A percentile compares a stretch with the other conserved stretches of the same genome.
These are phyloP conservation scores for Platygyra sinensis DNA, from an alignment of 64 coral and sea anemone species.

Conservation along the genomic window DNA sequence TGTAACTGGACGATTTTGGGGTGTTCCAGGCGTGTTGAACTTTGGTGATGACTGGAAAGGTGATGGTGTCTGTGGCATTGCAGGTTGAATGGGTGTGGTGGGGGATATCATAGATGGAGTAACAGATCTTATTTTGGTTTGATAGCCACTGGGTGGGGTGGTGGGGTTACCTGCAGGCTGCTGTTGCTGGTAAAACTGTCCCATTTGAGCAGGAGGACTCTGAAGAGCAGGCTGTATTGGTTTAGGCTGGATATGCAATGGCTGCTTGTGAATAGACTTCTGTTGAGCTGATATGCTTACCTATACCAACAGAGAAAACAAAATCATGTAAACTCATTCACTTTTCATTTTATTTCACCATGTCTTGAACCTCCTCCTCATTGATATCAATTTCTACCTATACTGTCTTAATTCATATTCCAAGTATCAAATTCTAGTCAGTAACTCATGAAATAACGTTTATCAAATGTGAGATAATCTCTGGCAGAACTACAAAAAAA, in stretches of 20 bases:
- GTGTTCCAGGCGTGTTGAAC: constrained; percentile 80
- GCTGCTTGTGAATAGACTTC: constrained; percentile 76
- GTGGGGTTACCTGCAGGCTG: constrained; percentile 11
- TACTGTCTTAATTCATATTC: too few relatives aligned
- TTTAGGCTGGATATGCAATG: constrained; percentile 80
- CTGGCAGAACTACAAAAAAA: too few relatives aligned
- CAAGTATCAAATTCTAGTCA: too few relatives aligned
- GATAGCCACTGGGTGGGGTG: constrained; percentile 59
- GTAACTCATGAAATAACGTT: too few relatives aligned
- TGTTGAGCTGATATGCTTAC: constrained; percentile 51
- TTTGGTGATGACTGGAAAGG: constrained; percentile 95
- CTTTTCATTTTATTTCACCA: too few relatives aligned
- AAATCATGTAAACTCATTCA: background rate
- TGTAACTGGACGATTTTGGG: constrained; percentile 84
- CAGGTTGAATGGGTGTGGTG: constrained; percentile 56
- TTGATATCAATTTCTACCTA: too few relatives aligned
- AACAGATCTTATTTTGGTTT: constrained; percentile 68
- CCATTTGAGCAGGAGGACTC: constrained; percentile 63
- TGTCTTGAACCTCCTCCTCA: too few relatives aligned
- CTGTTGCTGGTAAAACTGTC: constrained; percentile 76
- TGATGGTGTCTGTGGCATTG: constrained; percentile 61
- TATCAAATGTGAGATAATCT: too few relatives aligned
- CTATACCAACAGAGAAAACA: background rate
- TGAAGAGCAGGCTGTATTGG: constrained; percentile 65
- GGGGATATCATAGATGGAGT: constrained; percentile 90